phyloP scores from a whole-genome alignment of 1,140 invertebrate genomes.

The Eumaeus atala region DNA sequence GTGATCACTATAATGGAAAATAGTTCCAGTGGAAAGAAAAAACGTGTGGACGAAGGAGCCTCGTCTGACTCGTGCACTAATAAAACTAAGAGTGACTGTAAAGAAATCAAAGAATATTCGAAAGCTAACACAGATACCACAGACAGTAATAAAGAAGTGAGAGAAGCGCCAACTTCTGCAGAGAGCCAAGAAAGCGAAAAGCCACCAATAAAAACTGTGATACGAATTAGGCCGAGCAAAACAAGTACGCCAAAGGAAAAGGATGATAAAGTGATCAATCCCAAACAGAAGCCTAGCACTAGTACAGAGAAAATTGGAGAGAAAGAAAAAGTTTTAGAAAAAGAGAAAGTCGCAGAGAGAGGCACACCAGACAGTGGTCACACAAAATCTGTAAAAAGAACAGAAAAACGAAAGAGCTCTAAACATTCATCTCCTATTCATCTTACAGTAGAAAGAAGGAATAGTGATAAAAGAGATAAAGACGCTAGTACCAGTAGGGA shows the following conservation, averaged over 20 bases:
- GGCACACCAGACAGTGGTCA: not conserved
- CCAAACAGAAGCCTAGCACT: conserved; percentile 18
- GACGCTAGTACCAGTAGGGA: conserved; percentile 17
- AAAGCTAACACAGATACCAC: not conserved
- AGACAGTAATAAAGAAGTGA: conserved; percentile 12
- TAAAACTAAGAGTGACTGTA: conserved; percentile 13
- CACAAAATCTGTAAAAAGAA: not conserved
- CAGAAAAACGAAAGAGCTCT: conserved; percentile 32
- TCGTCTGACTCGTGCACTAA: not conserved
- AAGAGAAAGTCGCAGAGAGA: not conserved
- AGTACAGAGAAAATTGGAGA: not conserved
- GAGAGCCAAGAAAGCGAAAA: conserved; percentile 22
- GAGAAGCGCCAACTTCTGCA: conserved; percentile 16
- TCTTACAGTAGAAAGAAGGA: conserved; percentile 19
- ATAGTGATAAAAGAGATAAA: conserved; percentile 18
- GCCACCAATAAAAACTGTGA: conserved; percentile 35
- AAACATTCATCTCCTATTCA: conserved; percentile 37
- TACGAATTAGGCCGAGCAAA: conserved; percentile 31
- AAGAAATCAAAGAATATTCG: conserved; percentile 16
- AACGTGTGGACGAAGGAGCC: conserved; percentile 27
- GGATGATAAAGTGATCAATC: conserved; percentile 22
- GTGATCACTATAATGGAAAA: conserved; percentile 45
- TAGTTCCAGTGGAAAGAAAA: conserved; percentile 38
- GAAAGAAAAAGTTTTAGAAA: not conserved
- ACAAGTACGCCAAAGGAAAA: conserved; percentile 31